phyloP scores from a whole-genome alignment of 2,797 vertebrate genomes.

The Carcharodon carcharias region DNA sequence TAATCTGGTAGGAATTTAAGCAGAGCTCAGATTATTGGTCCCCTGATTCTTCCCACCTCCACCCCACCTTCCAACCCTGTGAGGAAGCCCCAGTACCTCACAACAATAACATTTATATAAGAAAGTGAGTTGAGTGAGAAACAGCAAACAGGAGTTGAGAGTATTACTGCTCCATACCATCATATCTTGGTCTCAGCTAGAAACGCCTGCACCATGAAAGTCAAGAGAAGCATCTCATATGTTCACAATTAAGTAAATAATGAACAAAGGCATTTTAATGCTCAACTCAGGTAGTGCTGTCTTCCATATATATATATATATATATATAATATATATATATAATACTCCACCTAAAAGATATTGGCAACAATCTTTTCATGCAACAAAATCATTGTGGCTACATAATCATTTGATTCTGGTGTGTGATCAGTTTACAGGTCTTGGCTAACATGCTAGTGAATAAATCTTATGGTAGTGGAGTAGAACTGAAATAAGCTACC shows the following conservation, averaged over 20 bases:
- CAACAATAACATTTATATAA: neutral
- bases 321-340: no score
- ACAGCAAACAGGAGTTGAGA: neutral
- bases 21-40: neutral
- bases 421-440: neutral
- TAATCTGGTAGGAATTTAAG: neutral
- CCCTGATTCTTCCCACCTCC: neutral
- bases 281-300: neutral
- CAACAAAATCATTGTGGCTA: neutral
- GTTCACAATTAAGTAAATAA: constrained; percentile 2
- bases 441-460: neutral
- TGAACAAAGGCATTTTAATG: constrained; percentile 10
- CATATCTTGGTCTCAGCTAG: neutral
- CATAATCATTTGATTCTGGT: neutral
- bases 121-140: neutral
- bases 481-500: neutral
- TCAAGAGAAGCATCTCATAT: neutral
- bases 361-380: neutral
- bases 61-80: neutral
- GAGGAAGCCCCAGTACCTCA: neutral
- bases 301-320: neutral
- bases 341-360: neutral
- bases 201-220: neutral
- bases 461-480: neutral
- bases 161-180: neutral